Conservation (phyloP, 2,888 invertebrate genomes). For the Cheilosia urbana region DNA sequence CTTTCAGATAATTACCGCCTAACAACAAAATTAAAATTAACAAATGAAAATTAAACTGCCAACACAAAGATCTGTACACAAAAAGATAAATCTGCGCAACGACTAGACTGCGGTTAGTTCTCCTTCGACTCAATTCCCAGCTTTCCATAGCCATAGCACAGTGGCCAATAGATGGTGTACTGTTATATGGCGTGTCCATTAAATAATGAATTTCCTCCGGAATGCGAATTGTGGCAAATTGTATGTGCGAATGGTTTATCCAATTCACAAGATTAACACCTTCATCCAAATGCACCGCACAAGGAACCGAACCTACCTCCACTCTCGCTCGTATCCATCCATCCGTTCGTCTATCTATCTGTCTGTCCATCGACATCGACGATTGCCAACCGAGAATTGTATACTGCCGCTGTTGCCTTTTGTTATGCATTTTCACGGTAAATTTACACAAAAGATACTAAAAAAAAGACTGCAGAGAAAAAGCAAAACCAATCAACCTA, state of each 20-base stretch:
- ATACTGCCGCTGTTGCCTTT: slow-evolving; percentile 57
- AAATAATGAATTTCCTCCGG: slow-evolving; percentile 74
- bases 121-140: slow-evolving; percentile 37
- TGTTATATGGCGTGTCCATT: slow-evolving; percentile 38
- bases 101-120: slow-evolving; percentile 29
- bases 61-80: neutral
- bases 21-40: slow-evolving; percentile 51
- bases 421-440: slow-evolving; percentile 73
- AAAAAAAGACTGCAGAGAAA: slow-evolving; percentile 36
- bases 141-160: slow-evolving; percentile 25
- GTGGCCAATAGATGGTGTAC: neutral
- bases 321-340: slow-evolving; percentile 6
- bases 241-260: slow-evolving; percentile 66
- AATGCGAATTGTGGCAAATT: slow-evolving; percentile 70
- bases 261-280: slow-evolving; percentile 72
- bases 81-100: slow-evolving; percentile 5
- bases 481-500: slow-evolving; percentile 75
- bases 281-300: slow-evolving; percentile 56
- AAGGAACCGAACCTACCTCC: slow-evolving; percentile 19
- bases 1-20: slow-evolving; percentile 15
- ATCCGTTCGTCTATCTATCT: slow-evolving; percentile 48
- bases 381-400: slow-evolving; percentile 51
- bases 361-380: slow-evolving; percentile 38
- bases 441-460: slow-evolving; percentile 59
- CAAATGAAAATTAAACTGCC: slow-evolving; percentile 32